phyloP scores from a whole-genome alignment of 92 coral and sea anemone genomes.

The Porites lobata region DNA sequence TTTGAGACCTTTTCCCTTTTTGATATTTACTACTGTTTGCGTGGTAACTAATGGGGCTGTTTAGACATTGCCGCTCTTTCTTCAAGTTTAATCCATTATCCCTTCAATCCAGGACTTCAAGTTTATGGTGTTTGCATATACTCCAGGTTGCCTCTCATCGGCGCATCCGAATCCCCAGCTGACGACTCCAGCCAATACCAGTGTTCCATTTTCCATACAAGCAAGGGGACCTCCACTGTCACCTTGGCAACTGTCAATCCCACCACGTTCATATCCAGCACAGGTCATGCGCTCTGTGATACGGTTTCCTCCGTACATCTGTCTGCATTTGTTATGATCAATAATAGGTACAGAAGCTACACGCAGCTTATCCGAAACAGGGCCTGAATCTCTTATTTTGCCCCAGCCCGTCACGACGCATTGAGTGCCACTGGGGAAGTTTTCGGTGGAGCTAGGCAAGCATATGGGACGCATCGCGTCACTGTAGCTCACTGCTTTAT shows the following conservation, averaged over 20 bases:
- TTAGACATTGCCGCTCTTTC: neutral
- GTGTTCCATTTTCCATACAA: slow-evolving; percentile 57
- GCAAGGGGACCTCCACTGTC: slow-evolving; percentile 91
- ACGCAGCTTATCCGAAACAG: slow-evolving; percentile 60
- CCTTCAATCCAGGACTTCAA: slow-evolving; percentile 64
- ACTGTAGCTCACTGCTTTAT: slow-evolving; percentile 47
- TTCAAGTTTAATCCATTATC: neutral
- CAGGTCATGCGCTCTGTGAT: slow-evolving; percentile 75
- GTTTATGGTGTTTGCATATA: slow-evolving; percentile 59
- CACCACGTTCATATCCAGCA: slow-evolving; percentile 81
- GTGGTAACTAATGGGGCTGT: too few relatives aligned
- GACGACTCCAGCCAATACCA: slow-evolving; percentile 70
- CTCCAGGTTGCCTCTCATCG: slow-evolving; percentile 69
- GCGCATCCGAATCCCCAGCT: slow-evolving; percentile 92
- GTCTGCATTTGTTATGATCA: slow-evolving; percentile 48
- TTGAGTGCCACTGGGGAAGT: slow-evolving; percentile 19
- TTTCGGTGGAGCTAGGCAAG: slow-evolving; percentile 39
- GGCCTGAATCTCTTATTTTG: slow-evolving; percentile 36
- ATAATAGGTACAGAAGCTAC: slow-evolving; percentile 76
- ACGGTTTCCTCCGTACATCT: slow-evolving; percentile 50
- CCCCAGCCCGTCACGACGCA: slow-evolving; percentile 76
- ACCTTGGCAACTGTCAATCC: slow-evolving; percentile 86
- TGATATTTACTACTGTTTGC: too few relatives aligned
- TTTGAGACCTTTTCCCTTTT: too few relatives aligned
- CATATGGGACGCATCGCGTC: slow-evolving; percentile 74